A percentile compares a stretch with the other conserved stretches of the same genome.
phyloP scores from a whole-genome alignment of 2,888 invertebrate genomes.

The Cephus nigrinus region DNA sequence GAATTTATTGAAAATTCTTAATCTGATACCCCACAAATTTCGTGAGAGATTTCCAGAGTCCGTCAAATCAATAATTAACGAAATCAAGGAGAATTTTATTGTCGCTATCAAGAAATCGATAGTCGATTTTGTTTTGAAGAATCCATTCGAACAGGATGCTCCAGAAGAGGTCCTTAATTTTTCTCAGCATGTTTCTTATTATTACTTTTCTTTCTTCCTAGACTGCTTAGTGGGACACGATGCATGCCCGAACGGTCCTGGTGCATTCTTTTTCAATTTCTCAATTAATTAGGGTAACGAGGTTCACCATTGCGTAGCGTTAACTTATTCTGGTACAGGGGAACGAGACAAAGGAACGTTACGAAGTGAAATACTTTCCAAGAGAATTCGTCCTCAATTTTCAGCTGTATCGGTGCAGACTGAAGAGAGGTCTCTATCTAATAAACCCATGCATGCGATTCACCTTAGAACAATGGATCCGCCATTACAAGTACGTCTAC shows the following conservation, averaged over 20 bases:
- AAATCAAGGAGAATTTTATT: conserved; percentile 87
- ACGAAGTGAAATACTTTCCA: neutral
- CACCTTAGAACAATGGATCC: conserved; percentile 84
- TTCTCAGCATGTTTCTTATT: neutral
- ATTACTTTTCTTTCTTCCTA: neutral
- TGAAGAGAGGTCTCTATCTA: conserved; percentile 74
- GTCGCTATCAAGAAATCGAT: conserved; percentile 91
- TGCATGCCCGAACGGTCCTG: neutral
- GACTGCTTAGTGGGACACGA: no score
- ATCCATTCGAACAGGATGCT: conserved; percentile 68
- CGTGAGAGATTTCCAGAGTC: conserved; percentile 72
- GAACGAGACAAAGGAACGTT: neutral
- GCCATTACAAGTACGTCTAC: conserved; percentile 74
- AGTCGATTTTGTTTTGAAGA: conserved; percentile 88
- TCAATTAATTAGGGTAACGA: neutral
- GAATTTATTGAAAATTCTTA: conserved; percentile 75
- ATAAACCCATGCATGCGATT: conserved; percentile 86
- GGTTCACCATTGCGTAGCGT: neutral
- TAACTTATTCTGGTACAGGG: neutral
- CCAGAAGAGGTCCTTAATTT: conserved; percentile 6
- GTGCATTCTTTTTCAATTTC: neutral
- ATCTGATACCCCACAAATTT: conserved; percentile 73
- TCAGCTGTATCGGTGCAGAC: neutral
- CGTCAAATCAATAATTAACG: conserved; percentile 74
- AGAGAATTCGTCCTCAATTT: neutral